Conservation (phyloP, 1,140 invertebrate genomes). For the Palaemon carinicauda region DNA sequence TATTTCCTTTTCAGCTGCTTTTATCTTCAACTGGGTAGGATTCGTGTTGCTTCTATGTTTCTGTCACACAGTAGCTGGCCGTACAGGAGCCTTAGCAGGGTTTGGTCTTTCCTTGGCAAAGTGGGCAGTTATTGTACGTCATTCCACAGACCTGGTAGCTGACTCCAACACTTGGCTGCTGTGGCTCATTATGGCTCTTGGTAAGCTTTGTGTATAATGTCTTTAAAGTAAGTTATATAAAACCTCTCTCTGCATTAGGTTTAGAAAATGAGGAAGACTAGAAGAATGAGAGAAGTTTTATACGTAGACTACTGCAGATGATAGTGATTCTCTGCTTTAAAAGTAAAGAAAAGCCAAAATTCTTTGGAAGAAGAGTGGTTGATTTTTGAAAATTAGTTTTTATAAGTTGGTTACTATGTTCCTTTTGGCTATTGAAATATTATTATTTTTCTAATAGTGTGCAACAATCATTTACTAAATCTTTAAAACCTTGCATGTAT, state of each 20-base stretch:
- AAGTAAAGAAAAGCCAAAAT: too few species aligned
- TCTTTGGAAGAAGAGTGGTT: too few species aligned
- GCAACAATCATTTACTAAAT: too few species aligned
- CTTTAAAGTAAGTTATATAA: too few species aligned
- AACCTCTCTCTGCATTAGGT: not conserved
- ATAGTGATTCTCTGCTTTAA: too few species aligned
- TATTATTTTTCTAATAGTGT: too few species aligned
- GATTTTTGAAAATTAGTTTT: too few species aligned
- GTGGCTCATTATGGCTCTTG: conserved; percentile 90
- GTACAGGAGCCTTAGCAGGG: conserved; percentile 90
- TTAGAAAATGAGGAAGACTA: not conserved
- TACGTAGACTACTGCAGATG: too few species aligned
- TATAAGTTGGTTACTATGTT: too few species aligned
- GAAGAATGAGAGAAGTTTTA: too few species aligned
- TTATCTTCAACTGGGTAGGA: conserved; percentile 95
- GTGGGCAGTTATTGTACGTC: conserved; percentile 93
- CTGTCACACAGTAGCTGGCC: conserved; percentile 90
- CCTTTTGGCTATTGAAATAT: too few species aligned
- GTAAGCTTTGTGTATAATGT: conserved; percentile 66
- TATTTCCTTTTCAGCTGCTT: conserved; percentile 77
- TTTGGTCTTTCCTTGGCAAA: conserved; percentile 92
- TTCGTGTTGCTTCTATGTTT: conserved; percentile 91
- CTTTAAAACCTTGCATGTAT: too few species aligned
- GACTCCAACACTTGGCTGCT: conserved; percentile 84
- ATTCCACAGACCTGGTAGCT: conserved; percentile 83